Conservation (phyloP, 92 coral and sea anemone genomes). For the Actinernus sp. region DNA sequence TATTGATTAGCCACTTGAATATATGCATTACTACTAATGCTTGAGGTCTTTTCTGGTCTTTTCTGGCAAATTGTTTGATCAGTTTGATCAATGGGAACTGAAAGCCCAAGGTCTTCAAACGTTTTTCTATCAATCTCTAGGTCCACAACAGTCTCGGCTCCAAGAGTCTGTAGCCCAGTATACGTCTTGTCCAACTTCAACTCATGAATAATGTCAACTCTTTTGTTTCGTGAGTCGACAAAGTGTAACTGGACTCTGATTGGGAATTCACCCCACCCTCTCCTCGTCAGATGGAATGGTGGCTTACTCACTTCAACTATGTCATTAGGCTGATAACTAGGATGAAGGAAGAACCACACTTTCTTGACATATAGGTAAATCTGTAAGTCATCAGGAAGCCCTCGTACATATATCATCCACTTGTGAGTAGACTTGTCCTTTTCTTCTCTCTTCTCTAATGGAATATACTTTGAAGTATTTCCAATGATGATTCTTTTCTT, state of each 20-base stretch:
- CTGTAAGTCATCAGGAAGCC: constrained; percentile 83
- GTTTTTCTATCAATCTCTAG: constrained; percentile 91
- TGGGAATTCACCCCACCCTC: constrained; percentile 99
- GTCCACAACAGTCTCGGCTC: constrained; percentile 98
- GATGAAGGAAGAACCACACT: constrained; percentile 99
- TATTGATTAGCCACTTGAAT: neutral
- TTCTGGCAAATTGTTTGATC: neutral
- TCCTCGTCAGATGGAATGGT: constrained; percentile 93
- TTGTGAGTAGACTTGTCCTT: constrained; percentile 98
- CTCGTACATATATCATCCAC: constrained; percentile 99
- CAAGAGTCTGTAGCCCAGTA: constrained; percentile 98
- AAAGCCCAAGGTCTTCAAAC: constrained; percentile 65
- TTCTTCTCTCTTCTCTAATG: constrained; percentile 87
- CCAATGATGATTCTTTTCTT: constrained; percentile 93
- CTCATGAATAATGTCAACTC: constrained; percentile 96
- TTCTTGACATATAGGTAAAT: constrained; percentile 80
- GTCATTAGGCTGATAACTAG: constrained; percentile 99
- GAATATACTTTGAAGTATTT: constrained; percentile 93
- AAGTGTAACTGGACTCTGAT: constrained; percentile 96
- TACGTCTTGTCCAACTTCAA: constrained; percentile 91
- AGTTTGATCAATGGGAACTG: constrained; percentile 11
- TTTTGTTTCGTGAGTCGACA: constrained; percentile 86
- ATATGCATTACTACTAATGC: neutral
- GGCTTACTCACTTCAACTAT: constrained; percentile 94
- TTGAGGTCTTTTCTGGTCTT: neutral